These are phyloP conservation scores for Nothocercus julius DNA, from an alignment of 2,113 vertebrate species.

Conservation along the genomic window DNA sequence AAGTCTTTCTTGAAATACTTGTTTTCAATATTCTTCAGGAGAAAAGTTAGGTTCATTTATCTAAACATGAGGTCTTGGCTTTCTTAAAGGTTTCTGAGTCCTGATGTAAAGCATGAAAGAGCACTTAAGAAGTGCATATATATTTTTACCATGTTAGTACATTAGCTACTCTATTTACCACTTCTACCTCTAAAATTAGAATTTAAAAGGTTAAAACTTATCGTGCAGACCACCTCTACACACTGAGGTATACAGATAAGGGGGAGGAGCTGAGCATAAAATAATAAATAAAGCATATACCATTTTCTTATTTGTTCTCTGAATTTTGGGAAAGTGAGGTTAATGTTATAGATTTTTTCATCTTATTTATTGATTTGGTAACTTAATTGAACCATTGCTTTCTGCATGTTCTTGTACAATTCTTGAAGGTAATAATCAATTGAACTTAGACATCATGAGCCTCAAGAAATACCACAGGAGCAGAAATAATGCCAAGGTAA, in stretches of 20 bases:
- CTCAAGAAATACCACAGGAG: not conserved
- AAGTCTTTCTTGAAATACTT: not conserved
- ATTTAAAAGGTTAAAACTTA: not conserved
- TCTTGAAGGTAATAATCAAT: not conserved
- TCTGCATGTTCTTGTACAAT: not conserved
- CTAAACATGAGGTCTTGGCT: not conserved
- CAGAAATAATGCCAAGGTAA: not conserved
- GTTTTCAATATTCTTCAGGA: not conserved
- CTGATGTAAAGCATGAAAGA: not conserved
- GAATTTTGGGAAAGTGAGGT: not conserved
- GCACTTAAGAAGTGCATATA: not conserved
- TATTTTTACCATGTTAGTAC: not conserved
- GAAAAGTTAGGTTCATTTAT: not conserved
- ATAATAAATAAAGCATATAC: not conserved
- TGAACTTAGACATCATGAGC: not conserved
- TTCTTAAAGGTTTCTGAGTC: accelerated
- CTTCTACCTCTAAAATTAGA: not conserved
- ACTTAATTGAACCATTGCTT: not conserved
- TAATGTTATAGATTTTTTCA: not conserved
- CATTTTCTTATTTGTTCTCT: not conserved
- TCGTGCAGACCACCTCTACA: accelerated
- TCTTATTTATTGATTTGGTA: not conserved
- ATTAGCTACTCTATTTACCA: not conserved
- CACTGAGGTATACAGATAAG: not conserved
- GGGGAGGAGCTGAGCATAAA: not conserved